Base-by-base conservation (phyloP, 2,113 vertebrate species). In the Pterocles orientalis region DNA sequence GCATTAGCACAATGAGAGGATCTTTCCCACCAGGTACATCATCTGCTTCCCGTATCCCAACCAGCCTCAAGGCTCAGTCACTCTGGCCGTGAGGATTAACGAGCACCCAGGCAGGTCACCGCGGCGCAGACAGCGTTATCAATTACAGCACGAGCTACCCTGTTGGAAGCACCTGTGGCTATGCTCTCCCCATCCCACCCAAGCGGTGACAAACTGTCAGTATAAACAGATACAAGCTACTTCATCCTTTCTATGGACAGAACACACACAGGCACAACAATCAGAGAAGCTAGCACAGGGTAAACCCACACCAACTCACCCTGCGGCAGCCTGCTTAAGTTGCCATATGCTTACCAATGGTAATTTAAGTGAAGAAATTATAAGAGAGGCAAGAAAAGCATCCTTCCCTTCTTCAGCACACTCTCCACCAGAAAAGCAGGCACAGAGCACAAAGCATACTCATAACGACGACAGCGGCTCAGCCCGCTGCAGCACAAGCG, bases 301-400 rank as follows among this genome's bases (percentile, higher is more conserved):
- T 7, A 79, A 80, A 94, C 7, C 48, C 66, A 28, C 13, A 47
- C 8, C 39, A 18, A 18, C 0, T n/a, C 21, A 60, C 18, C 14
- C 1, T 1, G 0, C 3, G 20, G 47, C 31, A 51, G 53, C 33
- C 0, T 10, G 57, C 48, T 82, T 47, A 72, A 54, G 14, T 11
- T 50, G 36, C 28, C 41, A 29, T 25, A 53, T 26, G 28, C 72
- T 79, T 62, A 60, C 39, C 3, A 2, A 68, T 0, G 15, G 34
- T n/a, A 68, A 76, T 26, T 81, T 33, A 62, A 43, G 29, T n/a
- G 28, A 10, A 76, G 29, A 88, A 69, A 57, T 18, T 28, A 6
- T 6, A 48, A 68, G 28, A 79, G 69, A 73, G 36, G 68, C 28
- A 80, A 47, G 36, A 61, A 76, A 80, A 88, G 50, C n/a, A 58